Conservation (phyloP, 2,113 vertebrate genomes). For the Oriolus oriolus region DNA sequence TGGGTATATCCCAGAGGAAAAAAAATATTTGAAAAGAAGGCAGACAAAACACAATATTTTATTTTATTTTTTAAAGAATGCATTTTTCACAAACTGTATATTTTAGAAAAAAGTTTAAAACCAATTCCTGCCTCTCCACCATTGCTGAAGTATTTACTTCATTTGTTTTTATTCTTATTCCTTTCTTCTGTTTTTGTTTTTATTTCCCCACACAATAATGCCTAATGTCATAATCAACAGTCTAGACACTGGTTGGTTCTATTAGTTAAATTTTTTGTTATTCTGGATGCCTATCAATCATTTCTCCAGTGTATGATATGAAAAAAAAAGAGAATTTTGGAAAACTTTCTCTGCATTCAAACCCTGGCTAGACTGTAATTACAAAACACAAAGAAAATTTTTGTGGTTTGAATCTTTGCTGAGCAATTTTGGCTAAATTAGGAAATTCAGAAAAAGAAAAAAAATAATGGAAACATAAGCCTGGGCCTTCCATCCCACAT, state of each 20-base stretch:
- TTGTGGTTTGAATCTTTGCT: background rate
- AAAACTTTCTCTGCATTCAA: background rate
- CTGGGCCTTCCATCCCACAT: background rate
- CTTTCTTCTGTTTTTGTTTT: background rate
- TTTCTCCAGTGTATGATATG: background rate
- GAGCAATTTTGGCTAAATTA: background rate
- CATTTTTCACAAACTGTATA: background rate
- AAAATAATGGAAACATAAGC: background rate
- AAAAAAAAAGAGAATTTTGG: background rate
- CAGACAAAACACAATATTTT: background rate
- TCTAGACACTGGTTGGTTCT: background rate
- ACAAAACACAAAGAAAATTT: background rate
- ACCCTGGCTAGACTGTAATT: background rate
- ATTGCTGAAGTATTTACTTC: background rate
- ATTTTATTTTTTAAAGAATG: background rate
- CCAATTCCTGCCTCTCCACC: rapidly evolving
- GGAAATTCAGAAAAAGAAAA: background rate
- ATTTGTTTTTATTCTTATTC: background rate
- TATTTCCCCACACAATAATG: background rate
- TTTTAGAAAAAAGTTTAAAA: background rate
- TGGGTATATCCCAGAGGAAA: background rate
- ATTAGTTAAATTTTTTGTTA: background rate
- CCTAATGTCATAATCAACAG: background rate
- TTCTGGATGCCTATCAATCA: background rate
- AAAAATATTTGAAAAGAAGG: background rate